Conservation (phyloP, 2,113 vertebrate genomes). For the Varanus salvator region DNA sequence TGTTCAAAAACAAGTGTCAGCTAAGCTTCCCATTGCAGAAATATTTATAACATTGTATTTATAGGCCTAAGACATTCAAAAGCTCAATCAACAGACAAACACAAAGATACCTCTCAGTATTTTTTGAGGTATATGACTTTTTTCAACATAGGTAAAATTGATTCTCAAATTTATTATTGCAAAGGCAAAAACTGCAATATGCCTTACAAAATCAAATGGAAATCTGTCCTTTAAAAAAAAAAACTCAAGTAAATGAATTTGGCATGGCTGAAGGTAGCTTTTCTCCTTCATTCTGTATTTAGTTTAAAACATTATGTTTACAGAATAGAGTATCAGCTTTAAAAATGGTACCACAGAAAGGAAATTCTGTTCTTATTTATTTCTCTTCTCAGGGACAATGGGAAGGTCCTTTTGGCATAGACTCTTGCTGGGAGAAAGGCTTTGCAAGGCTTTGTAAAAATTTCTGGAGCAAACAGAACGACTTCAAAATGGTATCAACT, state of each 20-base stretch:
- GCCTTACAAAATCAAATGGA: neutral
- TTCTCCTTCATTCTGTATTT: neutral
- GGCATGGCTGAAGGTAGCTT: neutral
- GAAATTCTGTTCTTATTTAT: neutral
- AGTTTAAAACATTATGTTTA: neutral
- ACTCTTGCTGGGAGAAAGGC: neutral
- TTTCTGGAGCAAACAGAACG: neutral
- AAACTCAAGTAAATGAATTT: neutral
- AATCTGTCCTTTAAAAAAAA: neutral
- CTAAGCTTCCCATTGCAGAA: neutral
- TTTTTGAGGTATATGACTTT: neutral
- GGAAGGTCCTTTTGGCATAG: neutral
- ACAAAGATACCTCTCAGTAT: neutral
- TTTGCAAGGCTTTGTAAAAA: neutral
- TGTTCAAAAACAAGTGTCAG: neutral
- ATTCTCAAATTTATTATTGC: neutral
- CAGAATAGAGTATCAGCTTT: neutral
- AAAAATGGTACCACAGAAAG: neutral
- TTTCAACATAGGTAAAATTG: neutral
- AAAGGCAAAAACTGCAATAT: neutral
- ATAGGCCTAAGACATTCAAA: neutral
- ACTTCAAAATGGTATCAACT: neutral
- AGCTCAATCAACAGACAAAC: neutral
- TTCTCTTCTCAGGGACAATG: neutral
- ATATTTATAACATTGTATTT: neutral